Base-by-base conservation (phyloP, 2,797 vertebrate species). In the Ptychadena robeensis region DNA sequence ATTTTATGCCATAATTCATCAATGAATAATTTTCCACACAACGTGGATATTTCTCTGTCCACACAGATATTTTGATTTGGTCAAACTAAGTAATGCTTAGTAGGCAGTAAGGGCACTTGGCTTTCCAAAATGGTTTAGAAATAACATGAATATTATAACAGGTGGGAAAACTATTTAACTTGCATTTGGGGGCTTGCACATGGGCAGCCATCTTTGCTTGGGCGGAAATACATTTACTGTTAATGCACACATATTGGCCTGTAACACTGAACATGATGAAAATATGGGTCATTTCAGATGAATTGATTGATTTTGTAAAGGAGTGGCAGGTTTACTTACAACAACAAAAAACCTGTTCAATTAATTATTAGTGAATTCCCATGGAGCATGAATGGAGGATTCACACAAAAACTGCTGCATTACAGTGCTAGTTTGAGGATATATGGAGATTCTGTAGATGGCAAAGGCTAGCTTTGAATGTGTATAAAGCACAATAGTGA, bases 11-110 rank as follows among this genome's bases (percentile, higher is more conserved):
- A 85, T 76, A 85, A 76, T 76, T 80, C 61, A 81, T 80, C 37
- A 80, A 85, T 85, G 83, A 85, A 85, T 85, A 85, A 85, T 85
- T 85, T 81, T 31, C 11, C 72, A 31, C 38, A 79, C 70, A 80
- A 63, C 53, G 27, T 71, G 37, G 71, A 80, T 70, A 48, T 63
- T 30, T n/a, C n/a, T 80, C 63, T 68, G 31, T 74, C 69, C 79
- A 63, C 27, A 31, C 75, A 85, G 28, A 44, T n/a, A n/a, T 18
- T 85, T 67, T 84, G 57, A 75, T 80, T 30, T 69, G 11, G 38
- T 73, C 32, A 67, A 69, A 70, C 53, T 57, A 28, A 69, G 40
- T n/a, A 61, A 70, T 63, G 25, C 48, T 68, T 70, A 59, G 61
- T 28, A 76, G 66, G 68, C 37, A 68, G 14, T 57, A 31, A 40